Evolutionary conservation across 2,113 vertebrate species (phyloP).

Genomic region (Narcine bancroftii): DNA sequence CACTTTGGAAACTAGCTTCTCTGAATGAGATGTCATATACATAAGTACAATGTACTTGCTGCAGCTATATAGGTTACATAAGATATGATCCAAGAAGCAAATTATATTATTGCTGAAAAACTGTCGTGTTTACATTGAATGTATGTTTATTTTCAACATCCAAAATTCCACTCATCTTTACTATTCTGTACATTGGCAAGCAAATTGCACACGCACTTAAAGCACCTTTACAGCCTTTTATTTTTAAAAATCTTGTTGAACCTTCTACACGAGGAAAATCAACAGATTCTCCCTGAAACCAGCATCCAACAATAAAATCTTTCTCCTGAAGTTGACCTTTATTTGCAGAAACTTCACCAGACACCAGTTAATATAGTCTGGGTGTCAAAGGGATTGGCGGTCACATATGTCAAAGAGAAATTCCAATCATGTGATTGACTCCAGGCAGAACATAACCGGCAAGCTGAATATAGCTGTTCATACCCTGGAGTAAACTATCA

Average conservation of each 20-base stretch:
- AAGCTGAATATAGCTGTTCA: conserved; percentile 3
- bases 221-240: neutral
- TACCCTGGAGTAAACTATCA: neutral
- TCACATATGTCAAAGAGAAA: neutral
- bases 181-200: neutral
- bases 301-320: conserved; percentile 9
- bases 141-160: neutral
- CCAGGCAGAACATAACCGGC: neutral
- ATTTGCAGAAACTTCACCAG: neutral
- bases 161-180: neutral
- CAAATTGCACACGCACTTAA: neutral
- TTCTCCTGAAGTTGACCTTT: conserved; percentile 2
- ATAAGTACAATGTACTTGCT: no score
- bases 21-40: no score
- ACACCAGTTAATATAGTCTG: neutral
- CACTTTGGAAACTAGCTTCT: neutral
- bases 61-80: no score
- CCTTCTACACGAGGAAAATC: neutral
- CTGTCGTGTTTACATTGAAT: neutral
- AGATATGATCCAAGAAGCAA: neutral
- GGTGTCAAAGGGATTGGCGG: neutral
- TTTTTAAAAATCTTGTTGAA: neutral
- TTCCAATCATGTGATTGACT: conserved; percentile 12
- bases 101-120: neutral
- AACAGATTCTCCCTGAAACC: neutral